Evolutionary conservation across 2,888 invertebrate species (phyloP).

Genomic region (Drosophila multiciliata): DNA sequence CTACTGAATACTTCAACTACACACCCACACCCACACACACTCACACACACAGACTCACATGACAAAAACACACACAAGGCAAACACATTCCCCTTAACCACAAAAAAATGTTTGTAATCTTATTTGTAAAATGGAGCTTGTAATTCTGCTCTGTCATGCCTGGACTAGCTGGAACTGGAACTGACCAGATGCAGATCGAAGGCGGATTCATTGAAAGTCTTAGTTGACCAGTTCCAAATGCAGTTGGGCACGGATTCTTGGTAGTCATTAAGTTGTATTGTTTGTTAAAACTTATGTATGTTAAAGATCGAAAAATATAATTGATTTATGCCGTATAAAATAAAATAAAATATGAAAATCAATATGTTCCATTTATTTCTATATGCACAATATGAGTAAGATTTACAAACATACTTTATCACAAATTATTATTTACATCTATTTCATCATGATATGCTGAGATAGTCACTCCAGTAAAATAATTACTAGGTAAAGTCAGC

Average conservation of each 20-base stretch:
- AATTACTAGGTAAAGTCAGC: neutral
- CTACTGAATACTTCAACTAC: constrained; percentile 39
- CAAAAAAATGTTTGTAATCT: constrained; percentile 24
- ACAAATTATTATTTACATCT: neutral
- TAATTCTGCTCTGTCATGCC: constrained; percentile 18
- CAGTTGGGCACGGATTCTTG: constrained; percentile 62
- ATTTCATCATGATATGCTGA: neutral
- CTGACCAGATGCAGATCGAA: constrained; percentile 30
- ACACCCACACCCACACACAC: constrained; percentile 8
- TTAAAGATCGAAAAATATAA: constrained; percentile 65
- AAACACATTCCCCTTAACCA: constrained; percentile 18
- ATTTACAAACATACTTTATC: neutral
- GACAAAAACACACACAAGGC: constrained; percentile 6
- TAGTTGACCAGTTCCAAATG: constrained; percentile 47
- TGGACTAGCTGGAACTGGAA: constrained; percentile 22
- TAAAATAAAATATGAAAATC: constrained; percentile 18
- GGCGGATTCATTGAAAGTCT: constrained; percentile 23
- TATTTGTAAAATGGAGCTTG: constrained; percentile 26
- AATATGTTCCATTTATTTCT: neutral
- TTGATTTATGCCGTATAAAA: constrained; percentile 62
- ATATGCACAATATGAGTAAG: neutral
- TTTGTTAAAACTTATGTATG: constrained; percentile 68
- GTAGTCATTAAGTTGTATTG: constrained; percentile 79
- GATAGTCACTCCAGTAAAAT: neutral
- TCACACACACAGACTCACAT: neutral